phyloP scores from a whole-genome alignment of 2,113 vertebrate genomes.

The Mus pahari region DNA sequence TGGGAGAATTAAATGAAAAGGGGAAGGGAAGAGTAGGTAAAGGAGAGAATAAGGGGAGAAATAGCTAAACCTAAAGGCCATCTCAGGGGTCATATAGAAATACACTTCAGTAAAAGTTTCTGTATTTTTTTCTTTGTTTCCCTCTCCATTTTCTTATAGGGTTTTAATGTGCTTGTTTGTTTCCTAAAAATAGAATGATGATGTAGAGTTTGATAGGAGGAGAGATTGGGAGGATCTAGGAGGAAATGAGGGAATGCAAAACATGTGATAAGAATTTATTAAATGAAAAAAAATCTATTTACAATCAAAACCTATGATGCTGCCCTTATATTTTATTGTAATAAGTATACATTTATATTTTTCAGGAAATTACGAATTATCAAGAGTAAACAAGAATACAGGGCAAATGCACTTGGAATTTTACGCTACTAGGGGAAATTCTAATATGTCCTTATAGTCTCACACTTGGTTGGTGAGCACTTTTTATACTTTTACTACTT shows the following conservation, averaged over 20 bases:
- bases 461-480: constrained; percentile 42
- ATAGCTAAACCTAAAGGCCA: too few relatives aligned
- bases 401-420: constrained; percentile 11
- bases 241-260: background rate
- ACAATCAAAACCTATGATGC: background rate
- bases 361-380: background rate
- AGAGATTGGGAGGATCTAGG: background rate
- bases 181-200: background rate
- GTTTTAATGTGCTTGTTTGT: background rate
- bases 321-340: background rate
- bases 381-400: background rate
- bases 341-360: background rate
- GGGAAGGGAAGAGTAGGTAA: too few relatives aligned
- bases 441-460: background rate
- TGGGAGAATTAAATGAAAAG: too few relatives aligned
- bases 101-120: too few relatives aligned
- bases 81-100: too few relatives aligned
- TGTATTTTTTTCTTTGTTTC: too few relatives aligned
- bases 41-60: too few relatives aligned
- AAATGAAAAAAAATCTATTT: background rate
- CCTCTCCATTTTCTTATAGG: too few relatives aligned
- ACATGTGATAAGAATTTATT: background rate
- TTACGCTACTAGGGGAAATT: background rate
- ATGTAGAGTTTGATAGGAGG: background rate
- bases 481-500: too few relatives aligned